Evolutionary conservation across 1,140 invertebrate genomes (phyloP).

Genomic region (Colletes latitarsis): DNA sequence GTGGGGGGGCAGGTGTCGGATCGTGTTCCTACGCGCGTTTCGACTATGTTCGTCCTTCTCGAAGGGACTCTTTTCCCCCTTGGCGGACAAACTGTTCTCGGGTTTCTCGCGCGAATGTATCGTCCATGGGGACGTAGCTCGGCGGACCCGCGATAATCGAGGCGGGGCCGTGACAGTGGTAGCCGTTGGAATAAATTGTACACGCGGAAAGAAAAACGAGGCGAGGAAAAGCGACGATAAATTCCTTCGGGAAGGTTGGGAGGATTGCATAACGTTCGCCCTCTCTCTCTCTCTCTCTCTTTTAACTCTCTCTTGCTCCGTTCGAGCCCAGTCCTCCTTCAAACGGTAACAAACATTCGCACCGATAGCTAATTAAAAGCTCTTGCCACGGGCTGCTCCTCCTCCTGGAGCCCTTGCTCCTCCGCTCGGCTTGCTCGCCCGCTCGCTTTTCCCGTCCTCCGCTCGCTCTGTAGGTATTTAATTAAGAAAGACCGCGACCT

Average conservation of each 20-base stretch:
- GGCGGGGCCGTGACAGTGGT: conserved; percentile 19
- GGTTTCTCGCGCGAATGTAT: too few species aligned
- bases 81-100: too few species aligned
- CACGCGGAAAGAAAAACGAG: conserved; percentile 1
- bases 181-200: not conserved
- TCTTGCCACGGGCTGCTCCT: not conserved
- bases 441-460: not conserved
- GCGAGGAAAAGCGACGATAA: conserved; percentile 54
- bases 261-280: conserved; percentile 71
- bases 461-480: conserved; percentile 47
- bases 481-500: conserved; percentile 52
- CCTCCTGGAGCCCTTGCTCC: not conserved
- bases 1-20: too few species aligned
- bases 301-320: conserved; percentile 36
- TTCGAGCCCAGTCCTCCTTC: conserved; percentile 1
- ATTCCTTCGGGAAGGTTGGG: conserved; percentile 64
- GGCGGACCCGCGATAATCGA: not conserved
- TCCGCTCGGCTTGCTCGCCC: too few species aligned
- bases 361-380: conserved; percentile 56
- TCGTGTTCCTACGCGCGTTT: too few species aligned
- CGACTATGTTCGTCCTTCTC: too few species aligned
- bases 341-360: conserved; percentile 56
- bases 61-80: too few species aligned
- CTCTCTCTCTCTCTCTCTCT: conserved; percentile 4
- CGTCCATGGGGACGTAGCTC: too few species aligned